phyloP scores from a whole-genome alignment of 1,140 invertebrate species.

The Artemia franciscana region DNA sequence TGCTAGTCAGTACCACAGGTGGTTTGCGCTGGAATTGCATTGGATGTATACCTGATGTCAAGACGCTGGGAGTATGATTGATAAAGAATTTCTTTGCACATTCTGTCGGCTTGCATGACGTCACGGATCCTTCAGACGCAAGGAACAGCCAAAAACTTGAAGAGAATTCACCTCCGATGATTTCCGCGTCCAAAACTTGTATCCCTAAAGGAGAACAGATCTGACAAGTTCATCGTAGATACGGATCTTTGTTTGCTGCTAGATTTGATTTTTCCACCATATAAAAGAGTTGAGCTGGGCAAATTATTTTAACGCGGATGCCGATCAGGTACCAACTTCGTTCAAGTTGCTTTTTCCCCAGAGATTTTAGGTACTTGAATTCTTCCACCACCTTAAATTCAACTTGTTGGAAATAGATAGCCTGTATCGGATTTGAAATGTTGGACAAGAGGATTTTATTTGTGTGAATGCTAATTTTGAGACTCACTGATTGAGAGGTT shows the following conservation, averaged over 20 bases:
- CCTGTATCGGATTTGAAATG: neutral
- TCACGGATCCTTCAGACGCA: neutral
- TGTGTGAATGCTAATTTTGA: neutral
- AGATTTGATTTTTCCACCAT: neutral
- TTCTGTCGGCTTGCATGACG: no score
- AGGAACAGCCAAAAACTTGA: neutral
- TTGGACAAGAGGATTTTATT: neutral
- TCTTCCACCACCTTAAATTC: neutral
- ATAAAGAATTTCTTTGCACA: neutral
- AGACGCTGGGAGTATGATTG: neutral
- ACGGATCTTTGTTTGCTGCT: neutral
- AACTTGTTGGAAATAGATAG: neutral
- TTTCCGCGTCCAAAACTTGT: neutral
- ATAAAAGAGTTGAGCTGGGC: neutral
- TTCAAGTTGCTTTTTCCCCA: neutral
- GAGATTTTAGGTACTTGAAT: neutral
- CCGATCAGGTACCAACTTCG: neutral
- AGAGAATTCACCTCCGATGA: neutral
- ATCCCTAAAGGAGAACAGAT: neutral
- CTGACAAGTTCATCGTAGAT: neutral
- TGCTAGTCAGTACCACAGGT: neutral
- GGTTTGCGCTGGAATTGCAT: neutral
- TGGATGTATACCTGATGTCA: neutral
- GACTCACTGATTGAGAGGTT: no score
- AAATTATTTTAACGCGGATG: neutral